These are phyloP conservation scores for Pollenia angustigena DNA, from an alignment of 2,888 invertebrate species.

Conservation along the genomic window DNA sequence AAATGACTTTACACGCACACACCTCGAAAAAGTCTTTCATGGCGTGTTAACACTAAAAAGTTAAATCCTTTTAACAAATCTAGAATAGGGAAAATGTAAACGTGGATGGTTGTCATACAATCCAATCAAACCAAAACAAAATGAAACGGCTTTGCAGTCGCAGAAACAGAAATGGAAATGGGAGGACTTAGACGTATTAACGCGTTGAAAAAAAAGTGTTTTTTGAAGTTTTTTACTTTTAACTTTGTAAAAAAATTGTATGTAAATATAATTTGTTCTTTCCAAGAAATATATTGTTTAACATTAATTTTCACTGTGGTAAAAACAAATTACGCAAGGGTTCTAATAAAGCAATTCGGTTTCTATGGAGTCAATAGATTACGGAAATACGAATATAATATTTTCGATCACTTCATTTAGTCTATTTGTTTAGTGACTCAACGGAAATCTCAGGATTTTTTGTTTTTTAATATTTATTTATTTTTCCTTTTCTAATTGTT, in stretches of 20 bases:
- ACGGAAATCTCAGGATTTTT: too few species aligned
- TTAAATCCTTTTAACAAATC: constrained; percentile 39
- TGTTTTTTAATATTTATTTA: too few species aligned
- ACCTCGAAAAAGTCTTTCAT: constrained; percentile 24
- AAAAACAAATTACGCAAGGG: too few species aligned
- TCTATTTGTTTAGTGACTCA: too few species aligned
- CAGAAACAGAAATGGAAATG: neutral
- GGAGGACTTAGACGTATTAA: neutral
- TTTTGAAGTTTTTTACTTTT: constrained; percentile 38
- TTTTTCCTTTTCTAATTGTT: too few species aligned
- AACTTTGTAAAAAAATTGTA: constrained; percentile 11
- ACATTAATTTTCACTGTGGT: too few species aligned
- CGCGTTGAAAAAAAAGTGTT: constrained; percentile 41
- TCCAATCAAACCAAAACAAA: constrained; percentile 26
- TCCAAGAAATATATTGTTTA: too few species aligned
- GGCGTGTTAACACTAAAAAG: constrained; percentile 56
- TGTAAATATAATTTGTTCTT: too few species aligned
- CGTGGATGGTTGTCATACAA: constrained; percentile 31
- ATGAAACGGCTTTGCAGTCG: constrained; percentile 10
- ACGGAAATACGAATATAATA: too few species aligned
- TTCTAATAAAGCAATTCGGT: too few species aligned
- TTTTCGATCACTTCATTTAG: too few species aligned
- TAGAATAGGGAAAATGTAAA: neutral
- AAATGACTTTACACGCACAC: constrained; percentile 5
- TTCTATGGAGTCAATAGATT: too few species aligned